Evolutionary conservation across 1,140 invertebrate genomes (phyloP).

Genomic region (Brachionus paranguensis): DNA sequence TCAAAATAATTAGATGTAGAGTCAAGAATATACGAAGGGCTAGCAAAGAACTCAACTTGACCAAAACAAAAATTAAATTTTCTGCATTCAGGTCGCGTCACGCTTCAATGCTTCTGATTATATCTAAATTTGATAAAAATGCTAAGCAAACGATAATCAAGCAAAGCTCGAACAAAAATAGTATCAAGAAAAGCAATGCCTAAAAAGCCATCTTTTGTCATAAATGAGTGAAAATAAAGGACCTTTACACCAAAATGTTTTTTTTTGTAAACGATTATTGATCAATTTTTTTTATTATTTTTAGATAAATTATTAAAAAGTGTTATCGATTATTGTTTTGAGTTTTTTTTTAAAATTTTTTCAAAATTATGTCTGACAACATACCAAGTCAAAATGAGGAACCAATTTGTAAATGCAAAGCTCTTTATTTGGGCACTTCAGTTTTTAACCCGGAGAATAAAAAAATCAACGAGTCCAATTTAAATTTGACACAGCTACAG

Average conservation of each 20-base stretch:
- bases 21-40: not conserved
- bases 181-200: not conserved
- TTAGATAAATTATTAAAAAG: constrained; percentile 1
- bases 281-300: not conserved
- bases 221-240: not conserved
- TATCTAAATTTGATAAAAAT: constrained; percentile 26
- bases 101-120: constrained; percentile 1
- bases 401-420: constrained; percentile 9
- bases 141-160: not conserved
- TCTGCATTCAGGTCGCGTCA: constrained; percentile 30
- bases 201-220: not conserved
- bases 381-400: constrained; percentile 26
- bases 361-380: not conserved
- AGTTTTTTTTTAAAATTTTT: not conserved
- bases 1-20: not conserved
- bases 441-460: constrained; percentile 8
- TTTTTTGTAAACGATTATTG: not conserved
- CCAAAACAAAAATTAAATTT: constrained; percentile 20
- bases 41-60: not conserved
- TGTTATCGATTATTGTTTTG: not conserved
- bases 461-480: constrained; percentile 27
- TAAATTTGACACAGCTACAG: constrained; percentile 11
- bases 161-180: not conserved
- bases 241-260: not conserved
- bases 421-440: constrained; percentile 25